Percentiles rank a stretch among this genome's conserved stretches.
Conservation (phyloP, 2,797 vertebrate species). For the Saxicola maurus region DNA sequence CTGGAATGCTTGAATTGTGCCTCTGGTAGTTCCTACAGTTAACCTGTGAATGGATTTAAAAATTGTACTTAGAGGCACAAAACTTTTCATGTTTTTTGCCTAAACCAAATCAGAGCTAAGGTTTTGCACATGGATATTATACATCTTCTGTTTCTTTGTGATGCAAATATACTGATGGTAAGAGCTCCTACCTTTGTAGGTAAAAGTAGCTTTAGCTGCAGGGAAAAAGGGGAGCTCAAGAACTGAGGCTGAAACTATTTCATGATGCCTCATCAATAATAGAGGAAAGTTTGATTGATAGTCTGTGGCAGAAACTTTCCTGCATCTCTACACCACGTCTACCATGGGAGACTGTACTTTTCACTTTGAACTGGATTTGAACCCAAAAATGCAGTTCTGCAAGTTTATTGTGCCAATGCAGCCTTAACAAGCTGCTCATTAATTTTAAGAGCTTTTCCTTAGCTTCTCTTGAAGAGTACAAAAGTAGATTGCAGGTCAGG, state of each 20-base stretch:
- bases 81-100: background rate
- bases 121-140: background rate
- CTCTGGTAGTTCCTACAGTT: slow-evolving; percentile 12
- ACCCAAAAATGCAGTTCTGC: background rate
- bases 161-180: background rate
- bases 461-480: background rate
- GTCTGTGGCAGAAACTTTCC: background rate
- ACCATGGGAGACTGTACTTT: background rate
- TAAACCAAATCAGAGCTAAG: background rate
- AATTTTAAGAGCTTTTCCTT: slow-evolving; percentile 17
- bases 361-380: slow-evolving; percentile 32
- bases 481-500: background rate
- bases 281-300: background rate
- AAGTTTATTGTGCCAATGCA: background rate
- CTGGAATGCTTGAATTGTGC: background rate
- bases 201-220: background rate
- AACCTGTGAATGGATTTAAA: slow-evolving; percentile 9
- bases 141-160: background rate
- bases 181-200: background rate
- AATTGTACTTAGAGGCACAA: background rate
- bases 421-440: background rate
- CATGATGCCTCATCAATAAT: background rate
- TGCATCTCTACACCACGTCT: background rate
- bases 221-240: background rate
- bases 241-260: background rate